Evolutionary conservation across 2,888 invertebrate genomes (phyloP).

Genomic region (Clanis bilineata): DNA sequence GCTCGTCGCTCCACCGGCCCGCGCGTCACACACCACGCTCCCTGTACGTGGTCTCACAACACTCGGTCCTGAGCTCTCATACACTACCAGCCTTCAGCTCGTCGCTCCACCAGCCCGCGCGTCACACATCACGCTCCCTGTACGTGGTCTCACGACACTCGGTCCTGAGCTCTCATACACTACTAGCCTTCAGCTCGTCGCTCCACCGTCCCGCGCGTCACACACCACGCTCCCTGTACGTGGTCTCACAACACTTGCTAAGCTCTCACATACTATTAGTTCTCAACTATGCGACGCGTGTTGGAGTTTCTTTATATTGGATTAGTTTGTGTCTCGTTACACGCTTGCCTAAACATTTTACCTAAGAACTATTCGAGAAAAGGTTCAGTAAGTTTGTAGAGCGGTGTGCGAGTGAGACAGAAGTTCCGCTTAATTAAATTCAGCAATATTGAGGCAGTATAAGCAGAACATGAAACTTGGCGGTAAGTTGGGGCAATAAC

Average conservation of each 20-base stretch:
- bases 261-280: slow-evolving; percentile 2
- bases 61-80: not conserved
- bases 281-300: not conserved
- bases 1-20: not conserved
- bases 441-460: slow-evolving; percentile 13
- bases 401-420: not conserved
- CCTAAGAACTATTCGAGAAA: slow-evolving; percentile 2
- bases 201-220: not conserved
- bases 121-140: not conserved
- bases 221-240: not conserved
- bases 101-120: not conserved
- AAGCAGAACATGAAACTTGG: slow-evolving; percentile 17
- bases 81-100: not conserved
- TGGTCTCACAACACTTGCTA: not conserved
- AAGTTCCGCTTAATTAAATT: slow-evolving; percentile 17
- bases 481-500: slow-evolving; percentile 16
- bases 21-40: not conserved
- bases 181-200: not conserved
- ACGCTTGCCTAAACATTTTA: not conserved
- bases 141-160: not conserved
- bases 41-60: not conserved
- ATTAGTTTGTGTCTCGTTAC: slow-evolving; percentile 12
- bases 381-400: not conserved
- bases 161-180: not conserved
- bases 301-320: slow-evolving; percentile 12